These are phyloP conservation scores for Hypolimnas misippus DNA, from an alignment of 2,888 invertebrate genomes.

Conservation along the genomic window DNA sequence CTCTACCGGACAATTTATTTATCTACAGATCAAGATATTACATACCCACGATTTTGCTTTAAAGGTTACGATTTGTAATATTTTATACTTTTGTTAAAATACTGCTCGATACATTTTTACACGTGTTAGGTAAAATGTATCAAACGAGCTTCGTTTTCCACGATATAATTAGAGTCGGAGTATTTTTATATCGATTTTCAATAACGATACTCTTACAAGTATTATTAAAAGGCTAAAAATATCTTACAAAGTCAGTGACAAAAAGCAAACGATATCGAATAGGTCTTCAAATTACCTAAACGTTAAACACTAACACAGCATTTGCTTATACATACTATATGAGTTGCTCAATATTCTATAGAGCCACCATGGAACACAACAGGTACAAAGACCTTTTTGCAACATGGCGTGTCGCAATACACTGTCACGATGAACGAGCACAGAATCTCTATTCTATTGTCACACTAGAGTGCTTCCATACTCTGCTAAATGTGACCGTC, in stretches of 20 bases:
- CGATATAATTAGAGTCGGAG: too few species aligned
- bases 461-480: constrained; percentile 56
- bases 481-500: neutral
- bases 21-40: constrained; percentile 9
- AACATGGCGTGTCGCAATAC: constrained; percentile 49
- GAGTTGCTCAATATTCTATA: constrained; percentile 29
- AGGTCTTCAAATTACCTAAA: neutral
- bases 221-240: too few species aligned
- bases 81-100: too few species aligned
- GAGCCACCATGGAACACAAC: constrained; percentile 30
- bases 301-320: neutral
- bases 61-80: neutral
- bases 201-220: too few species aligned
- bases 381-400: constrained; percentile 49
- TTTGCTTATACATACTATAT: neutral
- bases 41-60: constrained; percentile 5
- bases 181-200: too few species aligned
- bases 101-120: too few species aligned
- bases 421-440: constrained; percentile 65
- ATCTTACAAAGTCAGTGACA: too few species aligned
- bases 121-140: too few species aligned
- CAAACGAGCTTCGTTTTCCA: too few species aligned
- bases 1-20: constrained; percentile 16
- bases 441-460: constrained; percentile 56
- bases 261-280: neutral